Conservation (phyloP, 2,113 vertebrate species). For the Triplophysa rosa region DNA sequence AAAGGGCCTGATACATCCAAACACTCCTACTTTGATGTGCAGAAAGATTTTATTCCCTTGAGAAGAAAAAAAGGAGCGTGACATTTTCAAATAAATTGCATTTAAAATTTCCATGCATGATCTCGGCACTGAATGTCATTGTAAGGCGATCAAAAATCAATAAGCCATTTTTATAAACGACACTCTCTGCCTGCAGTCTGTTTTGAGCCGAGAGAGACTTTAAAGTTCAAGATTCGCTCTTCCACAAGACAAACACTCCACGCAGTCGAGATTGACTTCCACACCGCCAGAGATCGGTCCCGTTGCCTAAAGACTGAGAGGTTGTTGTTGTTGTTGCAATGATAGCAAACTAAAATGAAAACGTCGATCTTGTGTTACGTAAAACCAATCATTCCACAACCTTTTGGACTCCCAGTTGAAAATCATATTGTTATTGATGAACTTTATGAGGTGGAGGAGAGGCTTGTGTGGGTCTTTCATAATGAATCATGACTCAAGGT, state of each 20-base stretch:
- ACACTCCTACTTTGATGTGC: constrained; percentile 13
- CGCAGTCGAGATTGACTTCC: background rate
- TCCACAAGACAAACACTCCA: constrained; percentile 22
- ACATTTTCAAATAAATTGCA: constrained; percentile 55
- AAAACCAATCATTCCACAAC: constrained; percentile 6
- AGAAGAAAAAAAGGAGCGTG: constrained; percentile 35
- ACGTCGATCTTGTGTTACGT: background rate
- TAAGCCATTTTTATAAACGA: constrained; percentile 42
- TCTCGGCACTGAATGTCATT: constrained; percentile 32
- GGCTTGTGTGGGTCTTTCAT: background rate
- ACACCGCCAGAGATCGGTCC: background rate
- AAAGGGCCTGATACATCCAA: background rate
- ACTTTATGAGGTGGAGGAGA: background rate
- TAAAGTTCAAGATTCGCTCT: constrained; percentile 15
- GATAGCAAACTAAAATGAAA: constrained; percentile 20
- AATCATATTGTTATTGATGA: constrained; percentile 21
- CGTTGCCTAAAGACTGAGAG: background rate
- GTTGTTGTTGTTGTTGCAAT: background rate
- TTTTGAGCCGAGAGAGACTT: background rate
- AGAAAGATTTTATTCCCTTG: constrained; percentile 31
- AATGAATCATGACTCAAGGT: constrained; percentile 2
- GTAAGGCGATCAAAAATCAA: constrained; percentile 52
- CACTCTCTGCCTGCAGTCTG: background rate
- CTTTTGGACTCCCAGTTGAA: constrained; percentile 1
- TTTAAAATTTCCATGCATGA: constrained; percentile 51